These are phyloP conservation scores for Campopleginae sp. DNA, from an alignment of 2,888 invertebrate genomes.

Conservation along the genomic window DNA sequence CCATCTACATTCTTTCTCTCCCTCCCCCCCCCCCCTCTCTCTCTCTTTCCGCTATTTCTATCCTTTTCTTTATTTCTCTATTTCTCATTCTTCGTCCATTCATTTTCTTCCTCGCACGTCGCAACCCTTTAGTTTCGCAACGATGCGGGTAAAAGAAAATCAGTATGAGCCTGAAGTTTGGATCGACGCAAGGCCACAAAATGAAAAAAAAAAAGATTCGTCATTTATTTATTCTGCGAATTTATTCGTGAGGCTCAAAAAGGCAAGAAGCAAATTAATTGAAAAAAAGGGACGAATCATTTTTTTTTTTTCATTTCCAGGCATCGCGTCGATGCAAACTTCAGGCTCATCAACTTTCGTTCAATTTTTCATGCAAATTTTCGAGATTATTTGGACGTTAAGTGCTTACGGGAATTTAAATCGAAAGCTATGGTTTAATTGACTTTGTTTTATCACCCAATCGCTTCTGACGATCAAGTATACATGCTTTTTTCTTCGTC, in stretches of 20 bases:
- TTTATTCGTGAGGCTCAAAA: no score
- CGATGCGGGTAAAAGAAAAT: conserved; percentile 47
- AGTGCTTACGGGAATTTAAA: neutral
- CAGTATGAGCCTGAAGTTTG: no score
- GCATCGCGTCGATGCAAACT: no score
- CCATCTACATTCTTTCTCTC: conserved; percentile 39
- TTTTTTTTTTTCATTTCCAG: no score
- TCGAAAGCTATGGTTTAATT: neutral
- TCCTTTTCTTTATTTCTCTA: conserved; percentile 14
- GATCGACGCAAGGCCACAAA: no score
- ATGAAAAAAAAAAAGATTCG: no score
- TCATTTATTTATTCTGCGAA: no score
- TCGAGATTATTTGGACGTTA: neutral
- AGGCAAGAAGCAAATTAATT: no score
- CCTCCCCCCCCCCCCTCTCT: conserved; percentile 13
- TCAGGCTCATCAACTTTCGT: no score
- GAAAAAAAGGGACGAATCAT: no score
- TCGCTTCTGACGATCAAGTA: conserved; percentile 14
- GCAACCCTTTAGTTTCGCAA: conserved; percentile 43
- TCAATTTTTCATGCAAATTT: neutral
- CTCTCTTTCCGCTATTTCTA: conserved; percentile 29
- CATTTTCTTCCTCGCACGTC: conserved; percentile 2
- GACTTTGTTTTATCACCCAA: conserved; percentile 17
- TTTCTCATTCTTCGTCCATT: conserved; percentile 8
- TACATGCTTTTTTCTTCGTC: conserved; percentile 10